Percentiles rank a stretch among this genome's conserved stretches.
These are phyloP conservation scores for Elysia chlorotica DNA, from an alignment of 1,140 invertebrate genomes.

Conservation along the genomic window DNA sequence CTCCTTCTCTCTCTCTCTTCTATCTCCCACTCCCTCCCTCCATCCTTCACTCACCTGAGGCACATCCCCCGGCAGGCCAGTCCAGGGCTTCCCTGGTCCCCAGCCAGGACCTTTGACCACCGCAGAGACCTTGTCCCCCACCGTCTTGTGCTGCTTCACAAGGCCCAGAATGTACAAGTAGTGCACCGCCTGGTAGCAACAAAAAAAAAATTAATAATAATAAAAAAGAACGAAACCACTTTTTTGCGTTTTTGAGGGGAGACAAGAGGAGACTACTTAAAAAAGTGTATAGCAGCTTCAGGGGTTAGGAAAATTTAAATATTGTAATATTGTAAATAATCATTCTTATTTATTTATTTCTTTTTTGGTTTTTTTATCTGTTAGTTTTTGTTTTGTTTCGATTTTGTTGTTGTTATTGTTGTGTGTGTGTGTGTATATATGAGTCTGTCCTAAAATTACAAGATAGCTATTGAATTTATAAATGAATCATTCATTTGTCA, in stretches of 20 bases:
- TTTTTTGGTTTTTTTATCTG: no score
- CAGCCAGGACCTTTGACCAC: conserved; percentile 87
- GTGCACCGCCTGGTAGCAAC: conserved; percentile 2
- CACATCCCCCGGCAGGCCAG: conserved; percentile 78
- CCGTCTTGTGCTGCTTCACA: conserved; percentile 37
- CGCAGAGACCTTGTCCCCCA: conserved; percentile 71
- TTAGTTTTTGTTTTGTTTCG: no score
- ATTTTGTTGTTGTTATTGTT: no score
- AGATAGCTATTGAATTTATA: no score
- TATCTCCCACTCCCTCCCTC: background rate
- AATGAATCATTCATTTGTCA: no score
- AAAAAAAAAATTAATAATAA: background rate
- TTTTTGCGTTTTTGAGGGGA: background rate
- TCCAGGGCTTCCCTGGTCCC: conserved; percentile 78
- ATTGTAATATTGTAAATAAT: background rate
- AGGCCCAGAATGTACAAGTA: conserved; percentile 10
- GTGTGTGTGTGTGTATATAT: no score
- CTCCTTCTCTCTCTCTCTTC: background rate
- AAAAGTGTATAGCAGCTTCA: background rate
- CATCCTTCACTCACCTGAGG: conserved; percentile 70
- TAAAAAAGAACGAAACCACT: background rate
- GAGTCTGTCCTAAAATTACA: no score
- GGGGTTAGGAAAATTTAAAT: background rate
- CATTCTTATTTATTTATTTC: background rate
- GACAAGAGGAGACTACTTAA: background rate